Evolutionary conservation across 2,113 vertebrate genomes (phyloP), one percentile per base, ranked within the genome.

Genomic region (Elgaria multicarinata): DNA sequence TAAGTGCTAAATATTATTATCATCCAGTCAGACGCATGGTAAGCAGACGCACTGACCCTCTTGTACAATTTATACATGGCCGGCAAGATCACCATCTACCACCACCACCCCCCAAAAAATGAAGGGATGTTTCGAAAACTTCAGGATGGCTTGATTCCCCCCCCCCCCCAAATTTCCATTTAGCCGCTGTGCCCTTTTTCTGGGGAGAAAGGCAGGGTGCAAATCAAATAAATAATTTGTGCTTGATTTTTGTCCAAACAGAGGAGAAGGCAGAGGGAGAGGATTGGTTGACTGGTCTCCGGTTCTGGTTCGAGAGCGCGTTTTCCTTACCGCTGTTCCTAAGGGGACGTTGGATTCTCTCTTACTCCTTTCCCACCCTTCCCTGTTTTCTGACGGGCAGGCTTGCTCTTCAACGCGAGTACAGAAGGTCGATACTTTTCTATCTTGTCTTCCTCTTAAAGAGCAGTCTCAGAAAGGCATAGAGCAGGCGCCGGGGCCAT

Each of bases 381-480:
- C n/a, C 28, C 13, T 16, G 77, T 10, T 46, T 81, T n/a, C 53
- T 42, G 13, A 33, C 24, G 33, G 26, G 39, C 20, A 12, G 14
- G 2, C 53, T 28, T 28, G 28, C 9, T 71, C 33, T 33, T 10
- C 1, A 10, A 39, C 46, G 4, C 36, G 20, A 22, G 53, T 10
- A 5, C 53, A 46, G 36, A 24, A 0, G 36, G 53, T 24, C 31
- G 26, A 2, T 26, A 16, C 20, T 74, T 74, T 66, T 67, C 33
- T 50, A 31, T 84, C 58, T 13, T 18, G 81, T 89, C 81, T 89
- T 83, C 87, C 80, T 89, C 39, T 58, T 8, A 26, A 74, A 44
- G 36, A 36, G n/a, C 72, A 22, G 72, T 18, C 67, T 16, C 2
- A 14, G 69, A 74, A 33, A 62, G 36, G 85, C 72, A 12, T 6